Percentiles rank a stretch among this genome's conserved stretches.
These are phyloP conservation scores for Piprites chloris DNA, from an alignment of 2,113 vertebrate genomes.

Conservation along the genomic window DNA sequence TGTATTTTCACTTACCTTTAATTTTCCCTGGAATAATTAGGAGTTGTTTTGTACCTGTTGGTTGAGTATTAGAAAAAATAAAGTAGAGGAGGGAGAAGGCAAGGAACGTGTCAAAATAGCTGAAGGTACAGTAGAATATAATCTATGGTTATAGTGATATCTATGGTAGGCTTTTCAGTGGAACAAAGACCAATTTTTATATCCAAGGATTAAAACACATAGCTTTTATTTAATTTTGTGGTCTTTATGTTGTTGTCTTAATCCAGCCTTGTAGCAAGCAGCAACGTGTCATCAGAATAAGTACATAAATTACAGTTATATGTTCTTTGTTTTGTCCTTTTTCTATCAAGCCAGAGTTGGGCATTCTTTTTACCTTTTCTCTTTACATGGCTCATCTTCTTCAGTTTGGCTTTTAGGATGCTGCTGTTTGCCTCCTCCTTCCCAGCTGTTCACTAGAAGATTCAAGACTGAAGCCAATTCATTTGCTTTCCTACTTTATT, in stretches of 20 bases:
- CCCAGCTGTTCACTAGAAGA: conserved; percentile 43
- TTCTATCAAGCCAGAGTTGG: not conserved
- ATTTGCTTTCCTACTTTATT: conserved; percentile 55
- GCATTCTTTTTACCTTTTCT: not conserved
- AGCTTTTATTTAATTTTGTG: not conserved
- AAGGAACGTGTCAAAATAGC: not conserved
- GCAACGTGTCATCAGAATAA: not conserved
- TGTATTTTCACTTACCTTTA: not conserved
- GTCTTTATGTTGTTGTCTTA: not conserved
- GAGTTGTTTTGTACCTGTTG: not conserved
- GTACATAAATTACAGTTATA: not conserved
- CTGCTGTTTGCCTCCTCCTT: conserved; percentile 56
- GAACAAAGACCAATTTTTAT: not conserved
- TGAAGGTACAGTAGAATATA: not conserved
- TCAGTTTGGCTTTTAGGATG: conserved; percentile 1
- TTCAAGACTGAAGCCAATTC: conserved; percentile 23
- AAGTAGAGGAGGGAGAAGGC: not conserved
- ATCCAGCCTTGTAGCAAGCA: not conserved
- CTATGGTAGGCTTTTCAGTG: not conserved
- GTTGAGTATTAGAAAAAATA: not conserved
- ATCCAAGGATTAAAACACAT: not conserved
- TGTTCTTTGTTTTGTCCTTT: not conserved
- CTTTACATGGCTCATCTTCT: not conserved
- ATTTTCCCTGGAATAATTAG: not conserved
- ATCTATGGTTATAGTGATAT: not conserved